Evolutionary conservation across 2,888 invertebrate genomes (phyloP).

Genomic region (Idaea dimidiata): DNA sequence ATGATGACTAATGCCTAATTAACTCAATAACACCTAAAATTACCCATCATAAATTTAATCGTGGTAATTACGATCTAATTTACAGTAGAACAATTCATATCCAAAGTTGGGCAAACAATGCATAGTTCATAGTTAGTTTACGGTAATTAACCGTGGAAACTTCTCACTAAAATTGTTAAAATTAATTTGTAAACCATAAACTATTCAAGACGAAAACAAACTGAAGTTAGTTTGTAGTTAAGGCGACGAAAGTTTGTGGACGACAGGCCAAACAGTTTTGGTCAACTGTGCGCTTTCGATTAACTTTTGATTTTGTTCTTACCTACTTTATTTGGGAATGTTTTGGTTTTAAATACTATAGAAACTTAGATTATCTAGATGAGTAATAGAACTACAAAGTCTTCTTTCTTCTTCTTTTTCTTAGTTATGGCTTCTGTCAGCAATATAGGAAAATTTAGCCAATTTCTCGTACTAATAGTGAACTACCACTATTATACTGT

Average conservation of each 20-base stretch:
- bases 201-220: slow-evolving; percentile 33
- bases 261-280: slow-evolving; percentile 34
- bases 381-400: too few relatives aligned
- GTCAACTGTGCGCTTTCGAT: slow-evolving; percentile 11
- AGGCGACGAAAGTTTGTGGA: background rate
- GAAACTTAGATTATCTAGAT: too few relatives aligned
- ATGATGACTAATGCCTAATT: background rate
- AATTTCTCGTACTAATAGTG: too few relatives aligned
- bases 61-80: background rate
- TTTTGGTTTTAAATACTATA: too few relatives aligned
- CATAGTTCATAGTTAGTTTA: background rate
- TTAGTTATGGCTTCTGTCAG: too few relatives aligned
- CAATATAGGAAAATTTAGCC: too few relatives aligned
- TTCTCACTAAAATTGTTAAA: slow-evolving; percentile 30
- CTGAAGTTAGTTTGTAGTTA: slow-evolving; percentile 32
- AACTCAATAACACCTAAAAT: background rate
- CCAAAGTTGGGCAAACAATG: background rate
- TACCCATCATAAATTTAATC: background rate
- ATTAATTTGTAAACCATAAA: slow-evolving; percentile 28
- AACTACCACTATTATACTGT: too few relatives aligned
- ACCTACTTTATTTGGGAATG: too few relatives aligned
- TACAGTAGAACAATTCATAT: background rate
- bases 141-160: slow-evolving; percentile 11
- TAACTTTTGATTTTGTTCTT: too few relatives aligned
- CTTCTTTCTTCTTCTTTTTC: too few relatives aligned